A percentile compares a stretch with the other conserved stretches of the same genome.
phyloP scores from a whole-genome alignment of 2,797 vertebrate genomes.

The Enteromius radiatus region DNA sequence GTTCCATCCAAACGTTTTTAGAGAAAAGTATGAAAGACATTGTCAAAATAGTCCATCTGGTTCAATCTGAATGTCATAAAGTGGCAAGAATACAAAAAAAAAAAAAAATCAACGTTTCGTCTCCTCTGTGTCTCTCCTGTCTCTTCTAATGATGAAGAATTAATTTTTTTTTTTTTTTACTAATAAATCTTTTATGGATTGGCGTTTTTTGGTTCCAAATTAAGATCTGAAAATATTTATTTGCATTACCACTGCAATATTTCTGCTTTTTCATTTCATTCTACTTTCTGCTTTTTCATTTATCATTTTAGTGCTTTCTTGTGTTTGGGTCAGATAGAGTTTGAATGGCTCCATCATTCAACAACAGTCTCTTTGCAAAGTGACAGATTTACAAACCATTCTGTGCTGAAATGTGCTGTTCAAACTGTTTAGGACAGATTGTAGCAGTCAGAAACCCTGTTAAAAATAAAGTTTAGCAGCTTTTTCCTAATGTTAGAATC shows the following conservation, averaged over 20 bases:
- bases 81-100: no score
- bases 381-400: neutral
- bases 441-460: neutral
- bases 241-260: neutral
- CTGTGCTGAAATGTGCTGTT: neutral
- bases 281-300: neutral
- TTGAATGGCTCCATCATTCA: neutral
- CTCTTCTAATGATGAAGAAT: neutral
- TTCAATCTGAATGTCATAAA: no score
- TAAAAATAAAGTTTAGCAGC: slow-evolving; percentile 10
- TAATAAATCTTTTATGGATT: neutral
- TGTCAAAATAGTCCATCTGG: no score
- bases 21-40: no score
- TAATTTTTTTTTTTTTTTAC: neutral
- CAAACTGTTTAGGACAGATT: slow-evolving; percentile 5
- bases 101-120: no score
- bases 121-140: no score
- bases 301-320: neutral
- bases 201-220: neutral
- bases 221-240: neutral
- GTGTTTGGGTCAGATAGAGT: neutral
- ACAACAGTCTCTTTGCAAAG: neutral
- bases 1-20: neutral
- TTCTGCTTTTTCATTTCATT: neutral
- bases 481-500: slow-evolving; percentile 22